Percentiles rank a stretch among this genome's conserved stretches.
phyloP scores from a whole-genome alignment of 2,113 vertebrate genomes.

The Salvator merianae region DNA sequence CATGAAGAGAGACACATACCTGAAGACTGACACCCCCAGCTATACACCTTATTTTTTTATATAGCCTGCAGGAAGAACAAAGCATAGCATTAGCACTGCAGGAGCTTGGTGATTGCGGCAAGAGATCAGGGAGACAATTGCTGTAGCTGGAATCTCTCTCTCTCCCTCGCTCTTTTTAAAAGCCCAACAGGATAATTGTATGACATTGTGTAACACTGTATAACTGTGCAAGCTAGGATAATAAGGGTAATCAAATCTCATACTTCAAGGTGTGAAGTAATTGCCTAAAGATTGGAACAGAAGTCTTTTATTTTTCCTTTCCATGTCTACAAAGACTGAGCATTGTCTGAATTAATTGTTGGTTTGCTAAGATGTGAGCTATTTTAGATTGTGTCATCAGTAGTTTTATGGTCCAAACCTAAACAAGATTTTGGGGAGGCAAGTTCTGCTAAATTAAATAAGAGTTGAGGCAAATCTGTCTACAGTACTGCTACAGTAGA shows the following conservation, averaged over 20 bases:
- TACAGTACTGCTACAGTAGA: not conserved
- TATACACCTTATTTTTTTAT: conserved; percentile 34
- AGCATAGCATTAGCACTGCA: conserved; percentile 12
- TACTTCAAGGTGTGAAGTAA: conserved; percentile 4
- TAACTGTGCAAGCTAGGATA: not conserved
- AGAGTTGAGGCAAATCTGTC: not conserved
- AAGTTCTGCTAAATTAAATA: not conserved
- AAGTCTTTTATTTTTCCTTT: not conserved
- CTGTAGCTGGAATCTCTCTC: not conserved
- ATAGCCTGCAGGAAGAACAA: conserved; percentile 7
- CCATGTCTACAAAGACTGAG: not conserved
- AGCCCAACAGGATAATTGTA: not conserved
- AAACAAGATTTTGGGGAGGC: not conserved
- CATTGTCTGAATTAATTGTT: not conserved
- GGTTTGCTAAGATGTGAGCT: not conserved
- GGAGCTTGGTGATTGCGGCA: not conserved
- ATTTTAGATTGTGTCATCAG: not conserved
- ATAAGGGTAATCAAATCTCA: not conserved
- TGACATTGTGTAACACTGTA: not conserved
- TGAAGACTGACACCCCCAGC: conserved; percentile 32
- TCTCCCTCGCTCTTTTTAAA: not conserved
- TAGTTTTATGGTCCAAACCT: not conserved
- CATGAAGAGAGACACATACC: not conserved
- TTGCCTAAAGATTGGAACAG: conserved; percentile 17
- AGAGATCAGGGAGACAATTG: conserved; percentile 18